These are phyloP conservation scores for Amphimallon solstitiale DNA, from an alignment of 2,888 invertebrate genomes.

Conservation along the genomic window DNA sequence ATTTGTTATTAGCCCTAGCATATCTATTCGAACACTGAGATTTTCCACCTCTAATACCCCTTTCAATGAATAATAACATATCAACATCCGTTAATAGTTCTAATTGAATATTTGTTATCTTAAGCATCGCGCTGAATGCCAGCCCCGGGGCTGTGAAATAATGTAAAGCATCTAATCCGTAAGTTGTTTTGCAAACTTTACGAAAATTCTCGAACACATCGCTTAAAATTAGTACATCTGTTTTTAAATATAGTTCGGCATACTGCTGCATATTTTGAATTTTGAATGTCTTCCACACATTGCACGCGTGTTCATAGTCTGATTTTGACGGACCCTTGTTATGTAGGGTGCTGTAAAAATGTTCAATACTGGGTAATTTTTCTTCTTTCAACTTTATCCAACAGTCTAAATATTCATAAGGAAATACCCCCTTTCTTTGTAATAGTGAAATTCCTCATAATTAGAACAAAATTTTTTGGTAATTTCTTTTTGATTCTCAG, in stretches of 20 bases:
- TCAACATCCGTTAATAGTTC: conserved; percentile 37
- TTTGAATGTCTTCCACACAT: conserved; percentile 54
- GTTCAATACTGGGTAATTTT: conserved; percentile 45
- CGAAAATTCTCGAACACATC: conserved; percentile 59
- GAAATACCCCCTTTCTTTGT: conserved; percentile 52
- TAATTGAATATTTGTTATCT: conserved; percentile 27
- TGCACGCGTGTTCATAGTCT: conserved; percentile 55
- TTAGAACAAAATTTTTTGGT: not conserved
- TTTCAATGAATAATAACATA: conserved; percentile 37
- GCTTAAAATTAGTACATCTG: conserved; percentile 55
- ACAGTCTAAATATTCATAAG: conserved; percentile 52
- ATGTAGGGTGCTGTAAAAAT: conserved; percentile 48
- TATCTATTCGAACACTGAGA: conserved; percentile 46
- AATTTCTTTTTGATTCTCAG: not conserved
- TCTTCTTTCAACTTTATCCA: conserved; percentile 47
- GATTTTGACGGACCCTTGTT: conserved; percentile 44
- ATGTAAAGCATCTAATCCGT: conserved; percentile 31
- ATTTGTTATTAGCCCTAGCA: conserved; percentile 56
- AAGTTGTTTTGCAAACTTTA: conserved; percentile 44
- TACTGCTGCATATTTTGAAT: conserved; percentile 52
- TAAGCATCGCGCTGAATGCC: conserved; percentile 15
- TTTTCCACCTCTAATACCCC: conserved; percentile 34
- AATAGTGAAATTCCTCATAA: conserved; percentile 6
- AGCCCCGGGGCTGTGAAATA: conserved; percentile 35
- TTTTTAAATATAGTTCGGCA: conserved; percentile 55